Conservation (phyloP, 2,888 invertebrate genomes). For the Ophion slaviceki region DNA sequence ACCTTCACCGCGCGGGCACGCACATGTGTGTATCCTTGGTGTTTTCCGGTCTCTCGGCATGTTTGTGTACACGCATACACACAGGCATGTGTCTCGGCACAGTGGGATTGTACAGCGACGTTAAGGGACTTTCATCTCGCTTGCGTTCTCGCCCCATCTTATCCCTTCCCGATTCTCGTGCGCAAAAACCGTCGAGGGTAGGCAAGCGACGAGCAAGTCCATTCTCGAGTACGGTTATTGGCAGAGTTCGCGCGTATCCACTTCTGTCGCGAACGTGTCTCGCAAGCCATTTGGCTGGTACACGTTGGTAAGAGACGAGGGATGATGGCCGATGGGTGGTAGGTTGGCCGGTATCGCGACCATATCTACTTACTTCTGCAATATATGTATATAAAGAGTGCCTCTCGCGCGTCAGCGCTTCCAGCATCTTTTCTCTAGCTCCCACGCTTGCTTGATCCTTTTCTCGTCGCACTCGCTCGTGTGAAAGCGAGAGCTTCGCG, state of each 20-base stretch:
- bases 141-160: slow-evolving; percentile 45
- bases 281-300: slow-evolving; percentile 21
- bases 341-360: slow-evolving; percentile 15
- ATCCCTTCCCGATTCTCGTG: slow-evolving; percentile 37
- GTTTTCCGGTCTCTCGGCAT: slow-evolving; percentile 36
- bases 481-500: slow-evolving; percentile 17
- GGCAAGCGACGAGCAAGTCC: not conserved
- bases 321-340: slow-evolving; percentile 20
- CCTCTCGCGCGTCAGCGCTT: slow-evolving; percentile 53
- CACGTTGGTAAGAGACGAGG: not conserved
- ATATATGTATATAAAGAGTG: slow-evolving; percentile 28
- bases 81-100: slow-evolving; percentile 19
- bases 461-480: slow-evolving; percentile 36
- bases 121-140: slow-evolving; percentile 52
- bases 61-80: not conserved
- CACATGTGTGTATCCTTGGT: slow-evolving; percentile 24
- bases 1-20: not conserved
- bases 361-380: not conserved
- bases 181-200: not conserved
- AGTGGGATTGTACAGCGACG: slow-evolving; percentile 24
- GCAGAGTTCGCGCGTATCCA: slow-evolving; percentile 21
- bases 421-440: slow-evolving; percentile 40
- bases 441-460: slow-evolving; percentile 51
- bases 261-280: slow-evolving; percentile 29
- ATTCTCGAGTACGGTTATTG: slow-evolving; percentile 21